Percentiles rank a stretch among this genome's conserved stretches.
These are phyloP conservation scores for Phaethornis superciliosus DNA, from an alignment of 2,113 vertebrate genomes.

Conservation along the genomic window DNA sequence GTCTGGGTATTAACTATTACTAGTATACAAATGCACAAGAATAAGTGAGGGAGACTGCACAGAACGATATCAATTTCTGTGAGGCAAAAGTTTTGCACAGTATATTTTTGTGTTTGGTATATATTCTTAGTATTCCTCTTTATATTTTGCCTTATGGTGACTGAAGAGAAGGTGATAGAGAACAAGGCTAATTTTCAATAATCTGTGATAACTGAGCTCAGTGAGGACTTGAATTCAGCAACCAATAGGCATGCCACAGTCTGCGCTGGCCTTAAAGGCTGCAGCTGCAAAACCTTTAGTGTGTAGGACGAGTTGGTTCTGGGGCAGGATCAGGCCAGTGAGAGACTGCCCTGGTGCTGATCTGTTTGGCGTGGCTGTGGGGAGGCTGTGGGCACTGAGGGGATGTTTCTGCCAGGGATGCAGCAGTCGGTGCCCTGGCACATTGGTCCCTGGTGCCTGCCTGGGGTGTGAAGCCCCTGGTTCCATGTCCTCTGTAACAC, in stretches of 20 bases:
- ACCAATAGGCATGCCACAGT: rapidly evolving
- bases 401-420: neutral
- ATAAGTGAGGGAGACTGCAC: neutral
- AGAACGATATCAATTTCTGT: neutral
- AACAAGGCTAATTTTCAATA: neutral
- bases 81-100: neutral
- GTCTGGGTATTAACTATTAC: neutral
- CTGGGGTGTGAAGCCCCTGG: rapidly evolving
- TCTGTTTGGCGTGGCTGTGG: neutral
- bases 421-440: rapidly evolving
- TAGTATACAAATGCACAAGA: neutral
- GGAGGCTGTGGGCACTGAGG: neutral
- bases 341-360: neutral
- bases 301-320: neutral
- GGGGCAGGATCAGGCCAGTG: neutral
- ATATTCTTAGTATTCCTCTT: neutral
- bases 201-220: neutral
- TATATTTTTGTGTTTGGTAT: neutral
- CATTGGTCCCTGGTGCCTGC: rapidly evolving
- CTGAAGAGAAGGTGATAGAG: neutral
- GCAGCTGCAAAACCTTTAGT: neutral
- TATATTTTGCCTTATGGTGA: neutral
- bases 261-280: neutral
- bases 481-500: neutral
- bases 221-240: neutral